Evolutionary conservation across 2,113 vertebrate genomes (phyloP).

Genomic region (Ammospiza nelsoni): DNA sequence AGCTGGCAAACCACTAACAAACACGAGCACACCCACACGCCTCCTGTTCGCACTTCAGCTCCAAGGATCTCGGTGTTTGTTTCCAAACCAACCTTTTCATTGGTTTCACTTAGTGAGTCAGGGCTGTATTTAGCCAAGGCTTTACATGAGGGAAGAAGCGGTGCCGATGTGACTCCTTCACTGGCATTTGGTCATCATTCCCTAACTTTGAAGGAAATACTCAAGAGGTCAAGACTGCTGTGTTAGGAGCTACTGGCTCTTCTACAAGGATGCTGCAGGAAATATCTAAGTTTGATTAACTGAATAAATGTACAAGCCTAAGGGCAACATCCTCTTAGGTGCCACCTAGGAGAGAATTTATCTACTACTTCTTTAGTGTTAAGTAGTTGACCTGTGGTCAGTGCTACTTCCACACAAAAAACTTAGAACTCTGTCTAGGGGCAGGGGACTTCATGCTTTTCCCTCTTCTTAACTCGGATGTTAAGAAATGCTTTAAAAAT

Average conservation of each 20-base stretch:
- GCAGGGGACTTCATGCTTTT: neutral
- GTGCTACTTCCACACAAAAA: neutral
- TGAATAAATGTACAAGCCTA: neutral
- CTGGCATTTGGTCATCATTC: rapidly evolving
- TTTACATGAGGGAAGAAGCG: neutral
- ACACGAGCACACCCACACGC: too few relatives aligned
- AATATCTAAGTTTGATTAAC: neutral
- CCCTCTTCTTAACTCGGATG: neutral
- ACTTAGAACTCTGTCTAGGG: neutral
- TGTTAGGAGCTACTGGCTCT: neutral
- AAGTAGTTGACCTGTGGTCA: neutral
- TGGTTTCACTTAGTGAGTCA: neutral
- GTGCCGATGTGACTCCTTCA: neutral
- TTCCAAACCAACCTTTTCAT: neutral
- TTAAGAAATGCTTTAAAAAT: neutral
- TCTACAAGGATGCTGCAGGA: neutral
- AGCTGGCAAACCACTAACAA: neutral
- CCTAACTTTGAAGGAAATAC: neutral
- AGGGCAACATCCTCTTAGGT: neutral
- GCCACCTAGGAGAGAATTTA: neutral
- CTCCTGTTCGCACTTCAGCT: neutral
- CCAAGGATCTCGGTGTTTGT: neutral
- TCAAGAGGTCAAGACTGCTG: neutral
- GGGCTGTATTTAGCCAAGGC: neutral
- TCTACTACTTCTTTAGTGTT: neutral